These are phyloP conservation scores for Deroplatys truncata DNA, from an alignment of 2,888 invertebrate genomes.

Conservation along the genomic window DNA sequence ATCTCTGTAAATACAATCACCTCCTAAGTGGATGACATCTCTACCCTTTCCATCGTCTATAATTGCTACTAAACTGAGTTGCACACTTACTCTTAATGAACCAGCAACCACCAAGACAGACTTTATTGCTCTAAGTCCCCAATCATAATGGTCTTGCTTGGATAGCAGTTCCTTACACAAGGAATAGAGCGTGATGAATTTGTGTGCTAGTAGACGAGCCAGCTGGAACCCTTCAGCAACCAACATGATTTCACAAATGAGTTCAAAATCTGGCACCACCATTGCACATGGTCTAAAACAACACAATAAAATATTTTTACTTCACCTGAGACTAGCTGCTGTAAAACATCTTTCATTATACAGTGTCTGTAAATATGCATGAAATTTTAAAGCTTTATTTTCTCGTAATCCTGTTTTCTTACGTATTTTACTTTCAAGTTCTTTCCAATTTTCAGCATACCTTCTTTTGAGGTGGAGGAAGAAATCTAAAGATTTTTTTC, in stretches of 20 bases:
- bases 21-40: too few species aligned
- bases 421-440: too few species aligned
- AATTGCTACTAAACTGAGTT: background rate
- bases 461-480: too few species aligned
- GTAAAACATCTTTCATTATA: too few species aligned
- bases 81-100: constrained; percentile 64
- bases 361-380: too few species aligned
- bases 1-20: too few species aligned
- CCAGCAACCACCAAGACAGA: constrained; percentile 94
- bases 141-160: constrained; percentile 95
- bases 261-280: constrained; percentile 94
- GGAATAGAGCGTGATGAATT: constrained; percentile 90
- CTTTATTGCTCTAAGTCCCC: constrained; percentile 93
- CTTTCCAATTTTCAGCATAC: too few species aligned
- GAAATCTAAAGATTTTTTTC: too few species aligned
- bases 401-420: too few species aligned
- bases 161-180: constrained; percentile 86
- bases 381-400: too few species aligned
- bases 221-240: constrained; percentile 94
- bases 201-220: constrained; percentile 81
- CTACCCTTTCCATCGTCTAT: background rate
- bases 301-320: background rate
- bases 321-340: too few species aligned
- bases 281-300: constrained; percentile 82
- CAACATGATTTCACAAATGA: constrained; percentile 96